Evolutionary conservation across 2,797 vertebrate genomes (phyloP), one percentile per base, ranked within the genome.

Genomic region (Spea hammondii): DNA sequence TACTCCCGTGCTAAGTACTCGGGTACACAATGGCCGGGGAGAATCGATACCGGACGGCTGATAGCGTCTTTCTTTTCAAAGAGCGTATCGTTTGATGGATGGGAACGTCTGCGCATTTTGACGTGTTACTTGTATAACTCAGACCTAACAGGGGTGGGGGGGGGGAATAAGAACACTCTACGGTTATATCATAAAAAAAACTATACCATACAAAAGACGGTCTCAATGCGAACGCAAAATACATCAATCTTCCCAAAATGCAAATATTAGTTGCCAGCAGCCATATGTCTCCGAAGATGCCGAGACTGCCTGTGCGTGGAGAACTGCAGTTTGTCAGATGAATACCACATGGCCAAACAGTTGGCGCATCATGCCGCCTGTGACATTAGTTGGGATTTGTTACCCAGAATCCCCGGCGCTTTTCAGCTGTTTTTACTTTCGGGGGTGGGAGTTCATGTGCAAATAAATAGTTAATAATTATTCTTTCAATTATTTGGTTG

Each of bases 11-110:
- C 88, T 89, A 89, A 92, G 89, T 92, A 92, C 89, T 89, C 89
- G 93, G 94, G 95, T 96, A 95, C 97, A 98, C 96, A 98, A 98
- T 97, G 95, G 90, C 91, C 92, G 90, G 92, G 90, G 88, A 83
- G 87, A 94, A 98, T 98, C 96, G 95, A 99, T 99, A 97, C 92
- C 91, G 97, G 95, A 96, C 97, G 94, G 94, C 96, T 98, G 96
- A 98, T 98, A 96, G 94, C 92, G 93, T 94, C 95, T 94, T 93
- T 96, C 95, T 95, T 94, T 95, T 96, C 95, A 91, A 86, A 89
- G 93, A 92, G 92, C 90, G 97, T 96, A 98, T 98, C 94, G 95
- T 93, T 93, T 98, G 97, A 99, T 96, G 96, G 97, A 99, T 98
- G 95, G 95, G 84, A 84, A 82, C 89, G 94, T 89, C 96, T 94